Conservation (phyloP, 2,888 invertebrate genomes). For the Spilosoma lubricipeda region DNA sequence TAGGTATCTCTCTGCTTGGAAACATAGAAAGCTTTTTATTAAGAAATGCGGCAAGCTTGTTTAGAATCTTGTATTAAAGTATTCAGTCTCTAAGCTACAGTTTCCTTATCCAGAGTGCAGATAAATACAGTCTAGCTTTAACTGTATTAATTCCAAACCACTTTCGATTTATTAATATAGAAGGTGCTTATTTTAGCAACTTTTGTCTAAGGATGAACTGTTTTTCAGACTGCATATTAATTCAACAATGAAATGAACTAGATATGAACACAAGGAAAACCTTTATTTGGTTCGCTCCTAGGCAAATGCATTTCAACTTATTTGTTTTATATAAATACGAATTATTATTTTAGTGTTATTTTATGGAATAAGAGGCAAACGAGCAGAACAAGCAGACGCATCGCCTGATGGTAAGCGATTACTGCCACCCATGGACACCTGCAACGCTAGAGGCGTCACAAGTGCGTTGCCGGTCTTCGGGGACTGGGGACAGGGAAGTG, state of each 20-base stretch:
- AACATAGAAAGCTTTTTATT: slow-evolving; percentile 52
- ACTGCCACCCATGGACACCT: too few species aligned
- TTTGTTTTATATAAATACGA: too few species aligned
- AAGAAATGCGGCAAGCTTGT: slow-evolving; percentile 50
- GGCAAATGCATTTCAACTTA: not conserved
- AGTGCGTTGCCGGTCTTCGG: too few species aligned
- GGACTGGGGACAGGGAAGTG: too few species aligned
- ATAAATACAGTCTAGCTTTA: slow-evolving; percentile 32
- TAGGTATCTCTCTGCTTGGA: slow-evolving; percentile 34
- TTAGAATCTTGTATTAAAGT: slow-evolving; percentile 59
- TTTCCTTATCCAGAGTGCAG: slow-evolving; percentile 41
- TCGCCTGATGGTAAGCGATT: too few species aligned
- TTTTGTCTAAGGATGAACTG: slow-evolving; percentile 23
- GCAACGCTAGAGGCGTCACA: too few species aligned
- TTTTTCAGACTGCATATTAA: slow-evolving; percentile 19
- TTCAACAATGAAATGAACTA: slow-evolving; percentile 9
- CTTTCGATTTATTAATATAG: slow-evolving; percentile 28
- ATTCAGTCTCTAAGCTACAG: slow-evolving; percentile 51
- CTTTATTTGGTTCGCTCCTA: not conserved
- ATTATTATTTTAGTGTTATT: too few species aligned
- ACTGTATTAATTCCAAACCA: slow-evolving; percentile 33
- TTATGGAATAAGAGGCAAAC: too few species aligned
- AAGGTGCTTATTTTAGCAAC: slow-evolving; percentile 37
- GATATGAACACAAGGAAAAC: not conserved
- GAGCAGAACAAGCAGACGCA: too few species aligned